Conservation (phyloP, 2,113 vertebrate genomes). For the Eclectus roratus region DNA sequence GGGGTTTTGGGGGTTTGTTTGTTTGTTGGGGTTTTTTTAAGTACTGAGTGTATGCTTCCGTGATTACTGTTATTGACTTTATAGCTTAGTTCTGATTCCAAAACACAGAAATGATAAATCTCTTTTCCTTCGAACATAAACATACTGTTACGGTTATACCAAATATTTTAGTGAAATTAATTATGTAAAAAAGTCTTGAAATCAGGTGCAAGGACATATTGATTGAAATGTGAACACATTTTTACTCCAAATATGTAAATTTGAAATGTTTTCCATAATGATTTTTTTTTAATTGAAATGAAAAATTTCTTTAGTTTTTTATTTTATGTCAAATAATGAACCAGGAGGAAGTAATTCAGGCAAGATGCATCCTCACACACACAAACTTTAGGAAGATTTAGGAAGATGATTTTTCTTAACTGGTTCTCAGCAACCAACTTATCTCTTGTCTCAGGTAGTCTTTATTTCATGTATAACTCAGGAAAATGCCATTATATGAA, state of each 20-base stretch:
- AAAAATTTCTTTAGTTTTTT: not conserved
- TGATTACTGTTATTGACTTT: not conserved
- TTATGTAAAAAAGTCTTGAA: not conserved
- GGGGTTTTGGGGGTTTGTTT: not conserved
- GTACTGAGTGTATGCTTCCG: not conserved
- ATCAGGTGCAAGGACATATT: not conserved
- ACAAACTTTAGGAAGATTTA: not conserved
- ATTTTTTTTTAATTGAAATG: not conserved
- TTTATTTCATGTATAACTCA: not conserved
- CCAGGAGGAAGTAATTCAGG: not conserved
- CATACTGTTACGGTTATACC: not conserved
- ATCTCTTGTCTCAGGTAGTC: not conserved
- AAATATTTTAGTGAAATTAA: not conserved
- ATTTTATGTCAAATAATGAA: not conserved
- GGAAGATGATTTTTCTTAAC: not conserved
- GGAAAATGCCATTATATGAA: not conserved
- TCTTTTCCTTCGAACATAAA: not conserved
- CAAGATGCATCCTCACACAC: not conserved
- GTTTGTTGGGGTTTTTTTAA: not conserved
- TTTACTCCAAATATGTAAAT: not conserved
- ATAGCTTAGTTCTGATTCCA: not conserved
- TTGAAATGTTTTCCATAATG: not conserved
- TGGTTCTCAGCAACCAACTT: not conserved
- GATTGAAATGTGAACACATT: not conserved
- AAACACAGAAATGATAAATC: not conserved